A percentile compares a stretch with the other conserved stretches of the same genome.
Conservation (phyloP, 2,888 invertebrate species). For the Aelia acuminata region DNA sequence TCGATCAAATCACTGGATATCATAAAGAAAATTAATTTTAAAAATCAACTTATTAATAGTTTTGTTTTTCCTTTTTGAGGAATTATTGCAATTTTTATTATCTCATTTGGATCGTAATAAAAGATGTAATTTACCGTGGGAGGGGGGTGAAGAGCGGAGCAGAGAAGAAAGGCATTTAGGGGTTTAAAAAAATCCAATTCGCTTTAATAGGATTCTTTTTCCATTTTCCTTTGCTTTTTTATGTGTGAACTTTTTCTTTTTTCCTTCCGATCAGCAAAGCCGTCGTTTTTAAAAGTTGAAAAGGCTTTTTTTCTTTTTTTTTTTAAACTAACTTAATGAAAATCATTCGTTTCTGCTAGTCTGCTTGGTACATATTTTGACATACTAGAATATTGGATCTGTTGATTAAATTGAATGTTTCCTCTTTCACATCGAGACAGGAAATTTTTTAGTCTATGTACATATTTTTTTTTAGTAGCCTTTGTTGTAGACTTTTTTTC, state of each 20-base stretch:
- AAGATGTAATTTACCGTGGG: background rate
- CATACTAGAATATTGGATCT: background rate
- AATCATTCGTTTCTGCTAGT: background rate
- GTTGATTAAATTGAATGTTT: background rate
- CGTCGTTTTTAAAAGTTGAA: background rate
- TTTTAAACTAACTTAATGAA: background rate
- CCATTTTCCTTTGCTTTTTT: slow-evolving; percentile 3
- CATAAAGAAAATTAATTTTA: background rate
- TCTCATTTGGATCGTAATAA: background rate
- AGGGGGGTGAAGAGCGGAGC: background rate
- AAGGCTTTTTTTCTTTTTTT: background rate
- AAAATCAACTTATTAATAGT: slow-evolving; percentile 4
- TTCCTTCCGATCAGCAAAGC: background rate
- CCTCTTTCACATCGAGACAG: background rate
- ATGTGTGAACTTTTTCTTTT: background rate
- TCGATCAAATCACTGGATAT: background rate
- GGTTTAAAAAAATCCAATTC: background rate
- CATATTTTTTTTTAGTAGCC: no score
- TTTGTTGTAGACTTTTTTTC: no score
- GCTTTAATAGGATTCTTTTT: slow-evolving; percentile 17
- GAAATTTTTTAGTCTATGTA: background rate
- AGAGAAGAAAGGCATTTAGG: background rate
- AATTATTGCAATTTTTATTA: background rate
- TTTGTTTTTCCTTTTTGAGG: background rate
- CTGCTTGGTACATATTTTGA: background rate